These are phyloP conservation scores for Cantharis rufa DNA, from an alignment of 2,888 invertebrate species.

Conservation along the genomic window DNA sequence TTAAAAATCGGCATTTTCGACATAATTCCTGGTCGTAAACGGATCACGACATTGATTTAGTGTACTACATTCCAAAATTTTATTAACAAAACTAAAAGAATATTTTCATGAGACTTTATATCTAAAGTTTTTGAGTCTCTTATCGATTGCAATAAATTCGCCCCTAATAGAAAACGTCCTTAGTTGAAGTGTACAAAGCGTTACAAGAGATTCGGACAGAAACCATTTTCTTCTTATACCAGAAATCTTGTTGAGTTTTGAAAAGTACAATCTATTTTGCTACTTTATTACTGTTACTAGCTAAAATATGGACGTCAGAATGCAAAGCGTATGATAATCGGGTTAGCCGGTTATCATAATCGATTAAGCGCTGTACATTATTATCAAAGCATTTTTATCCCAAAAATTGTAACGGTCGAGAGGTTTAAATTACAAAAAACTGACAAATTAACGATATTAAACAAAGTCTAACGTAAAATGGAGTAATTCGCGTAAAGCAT, in stretches of 20 bases:
- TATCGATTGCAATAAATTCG: slow-evolving; percentile 11
- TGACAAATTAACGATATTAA: not conserved
- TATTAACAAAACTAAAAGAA: not conserved
- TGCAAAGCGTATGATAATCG: not conserved
- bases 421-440: not conserved
- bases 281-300: slow-evolving; percentile 13
- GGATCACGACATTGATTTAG: not conserved
- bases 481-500: slow-evolving; percentile 21
- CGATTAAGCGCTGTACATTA: not conserved
- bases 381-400: not conserved
- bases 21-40: not conserved
- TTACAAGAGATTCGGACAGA: slow-evolving; percentile 22
- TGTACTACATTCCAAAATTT: not conserved
- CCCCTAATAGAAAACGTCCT: slow-evolving; percentile 16
- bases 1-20: not conserved
- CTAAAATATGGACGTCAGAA: not conserved
- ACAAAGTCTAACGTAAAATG: slow-evolving; percentile 4
- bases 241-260: slow-evolving; percentile 4
- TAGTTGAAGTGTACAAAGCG: slow-evolving; percentile 20
- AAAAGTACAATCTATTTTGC: slow-evolving; percentile 11
- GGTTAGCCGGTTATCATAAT: not conserved
- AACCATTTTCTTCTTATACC: slow-evolving; percentile 11
- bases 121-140: not conserved
- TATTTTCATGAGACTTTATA: not conserved
- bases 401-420: not conserved